Conservation (phyloP, 2,888 invertebrate genomes). For the Lepetodrilus schrolli region DNA sequence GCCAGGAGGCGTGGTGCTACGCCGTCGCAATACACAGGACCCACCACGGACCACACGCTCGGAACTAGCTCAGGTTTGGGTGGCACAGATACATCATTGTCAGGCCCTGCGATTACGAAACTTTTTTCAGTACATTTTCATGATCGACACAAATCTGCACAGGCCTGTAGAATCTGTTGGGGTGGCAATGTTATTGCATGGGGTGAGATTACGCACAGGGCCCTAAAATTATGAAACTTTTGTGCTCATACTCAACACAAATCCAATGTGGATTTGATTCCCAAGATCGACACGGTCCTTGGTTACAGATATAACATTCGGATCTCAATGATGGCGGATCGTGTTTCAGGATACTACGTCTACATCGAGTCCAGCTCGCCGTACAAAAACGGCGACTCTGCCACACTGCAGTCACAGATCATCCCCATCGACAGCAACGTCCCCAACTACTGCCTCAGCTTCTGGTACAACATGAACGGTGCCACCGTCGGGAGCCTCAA, state of each 20-base stretch:
- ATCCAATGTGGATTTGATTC: no score
- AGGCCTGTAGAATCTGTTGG: background rate
- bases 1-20: conserved; percentile 63
- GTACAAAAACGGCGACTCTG: conserved; percentile 73
- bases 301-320: no score
- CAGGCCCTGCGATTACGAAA: background rate
- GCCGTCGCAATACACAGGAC: conserved; percentile 54
- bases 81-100: no score
- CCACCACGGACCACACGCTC: conserved; percentile 61
- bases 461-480: conserved; percentile 72
- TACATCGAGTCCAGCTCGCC: conserved; percentile 63
- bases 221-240: no score
- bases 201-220: no score
- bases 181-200: no score
- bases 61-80: conserved; percentile 55
- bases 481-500: conserved; percentile 59
- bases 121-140: no score
- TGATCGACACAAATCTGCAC: background rate
- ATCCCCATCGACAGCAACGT: conserved; percentile 41
- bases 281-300: no score
- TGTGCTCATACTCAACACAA: no score
- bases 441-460: conserved; percentile 59
- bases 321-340: no score
- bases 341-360: conserved; percentile 57
- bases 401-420: conserved; percentile 56